Evolutionary conservation across 2,113 vertebrate genomes (phyloP).

Genomic region (Peromyscus polionotus): DNA sequence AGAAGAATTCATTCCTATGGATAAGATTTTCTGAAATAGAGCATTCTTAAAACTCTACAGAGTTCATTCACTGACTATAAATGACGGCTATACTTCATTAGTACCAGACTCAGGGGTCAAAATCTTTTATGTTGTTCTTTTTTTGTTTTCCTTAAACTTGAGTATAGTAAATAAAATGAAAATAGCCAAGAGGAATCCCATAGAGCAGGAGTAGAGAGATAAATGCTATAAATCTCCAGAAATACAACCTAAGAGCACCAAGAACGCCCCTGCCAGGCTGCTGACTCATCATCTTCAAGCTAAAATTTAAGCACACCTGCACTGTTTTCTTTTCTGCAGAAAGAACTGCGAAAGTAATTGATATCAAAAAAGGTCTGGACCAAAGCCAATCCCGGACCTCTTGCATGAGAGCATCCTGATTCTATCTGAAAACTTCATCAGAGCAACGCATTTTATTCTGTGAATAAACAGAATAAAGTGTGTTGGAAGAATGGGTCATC

Average conservation of each 20-base stretch:
- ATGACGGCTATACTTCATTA: not conserved
- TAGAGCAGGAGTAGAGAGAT: not conserved
- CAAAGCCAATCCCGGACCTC: not conserved
- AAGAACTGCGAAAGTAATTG: not conserved
- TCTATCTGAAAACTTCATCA: conserved; percentile 43
- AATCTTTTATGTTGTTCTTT: not conserved
- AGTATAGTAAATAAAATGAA: conserved; percentile 29
- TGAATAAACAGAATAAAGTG: not conserved
- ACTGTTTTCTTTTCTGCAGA: not conserved
- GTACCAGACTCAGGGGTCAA: not conserved
- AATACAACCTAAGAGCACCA: not conserved
- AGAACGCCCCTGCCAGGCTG: not conserved
- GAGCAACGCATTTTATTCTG: not conserved
- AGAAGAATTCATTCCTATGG: not conserved
- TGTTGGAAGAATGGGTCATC: not conserved
- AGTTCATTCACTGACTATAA: conserved; percentile 22
- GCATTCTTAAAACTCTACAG: not conserved
- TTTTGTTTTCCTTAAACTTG: not conserved
- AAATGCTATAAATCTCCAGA: not conserved
- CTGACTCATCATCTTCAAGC: not conserved
- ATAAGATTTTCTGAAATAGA: not conserved
- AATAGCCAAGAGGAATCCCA: not conserved
- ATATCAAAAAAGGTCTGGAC: not conserved
- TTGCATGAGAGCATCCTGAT: not conserved
- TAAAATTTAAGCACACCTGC: not conserved